These are phyloP conservation scores for Hydrolagus colliei DNA, from an alignment of 2,797 vertebrate genomes.

Conservation along the genomic window DNA sequence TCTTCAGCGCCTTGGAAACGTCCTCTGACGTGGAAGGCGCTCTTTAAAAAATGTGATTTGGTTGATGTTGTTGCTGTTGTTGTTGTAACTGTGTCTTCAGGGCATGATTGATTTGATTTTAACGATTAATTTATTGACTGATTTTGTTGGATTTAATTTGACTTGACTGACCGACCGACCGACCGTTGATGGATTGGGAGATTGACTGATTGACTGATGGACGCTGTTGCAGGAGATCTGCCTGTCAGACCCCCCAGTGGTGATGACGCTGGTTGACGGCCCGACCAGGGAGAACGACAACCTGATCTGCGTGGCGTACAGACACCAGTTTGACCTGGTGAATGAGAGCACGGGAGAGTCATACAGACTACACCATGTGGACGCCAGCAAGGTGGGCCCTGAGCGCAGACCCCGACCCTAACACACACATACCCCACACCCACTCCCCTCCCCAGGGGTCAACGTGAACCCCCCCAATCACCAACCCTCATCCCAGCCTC, in stretches of 20 bases:
- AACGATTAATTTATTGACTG: background rate
- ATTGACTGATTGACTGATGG: too few relatives aligned
- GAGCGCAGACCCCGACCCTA: background rate
- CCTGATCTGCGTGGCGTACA: conserved; percentile 93
- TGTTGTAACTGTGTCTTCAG: too few relatives aligned
- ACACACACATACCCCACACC: too few relatives aligned
- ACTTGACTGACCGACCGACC: background rate
- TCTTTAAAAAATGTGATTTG: too few relatives aligned
- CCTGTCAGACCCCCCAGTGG: conserved; percentile 78
- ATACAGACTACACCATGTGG: conserved; percentile 81
- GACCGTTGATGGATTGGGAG: too few relatives aligned
- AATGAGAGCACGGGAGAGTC: conserved; percentile 94
- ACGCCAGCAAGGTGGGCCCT: conserved; percentile 78
- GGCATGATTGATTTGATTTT: background rate
- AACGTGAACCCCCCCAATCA: too few relatives aligned
- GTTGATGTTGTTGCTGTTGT: too few relatives aligned
- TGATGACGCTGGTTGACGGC: conserved; percentile 90
- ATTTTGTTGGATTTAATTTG: background rate
- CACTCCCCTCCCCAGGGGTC: too few relatives aligned
- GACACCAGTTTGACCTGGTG: conserved; percentile 92
- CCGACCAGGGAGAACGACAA: conserved; percentile 90
- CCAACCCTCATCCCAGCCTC: too few relatives aligned
- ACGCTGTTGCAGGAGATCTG: conserved; percentile 77
- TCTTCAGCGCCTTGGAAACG: too few relatives aligned
- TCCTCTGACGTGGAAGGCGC: too few relatives aligned